Evolutionary conservation across 2,113 vertebrate species (phyloP).

Genomic region (Menura novaehollandiae): DNA sequence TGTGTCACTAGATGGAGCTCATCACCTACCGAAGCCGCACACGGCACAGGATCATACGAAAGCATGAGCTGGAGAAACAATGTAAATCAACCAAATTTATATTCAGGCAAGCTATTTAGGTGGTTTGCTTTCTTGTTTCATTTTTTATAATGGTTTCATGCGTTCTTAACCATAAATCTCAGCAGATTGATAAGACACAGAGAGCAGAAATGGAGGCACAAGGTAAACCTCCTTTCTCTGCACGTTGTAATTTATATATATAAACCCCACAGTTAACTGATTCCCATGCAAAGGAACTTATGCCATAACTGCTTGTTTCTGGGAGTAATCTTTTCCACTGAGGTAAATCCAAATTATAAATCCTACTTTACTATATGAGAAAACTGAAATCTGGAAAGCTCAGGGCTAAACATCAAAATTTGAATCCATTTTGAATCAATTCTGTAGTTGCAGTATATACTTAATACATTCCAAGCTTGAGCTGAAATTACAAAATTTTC

Average conservation of each 20-base stretch:
- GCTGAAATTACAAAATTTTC: not conserved
- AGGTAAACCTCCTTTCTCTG: not conserved
- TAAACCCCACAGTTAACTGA: not conserved
- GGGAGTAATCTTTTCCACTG: not conserved
- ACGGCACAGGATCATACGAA: rapidly evolving
- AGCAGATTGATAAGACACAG: not conserved
- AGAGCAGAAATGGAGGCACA: not conserved
- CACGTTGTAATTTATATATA: not conserved
- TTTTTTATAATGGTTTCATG: not conserved
- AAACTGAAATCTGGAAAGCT: not conserved
- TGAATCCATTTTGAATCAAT: not conserved
- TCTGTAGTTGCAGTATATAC: not conserved
- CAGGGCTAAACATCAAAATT: not conserved
- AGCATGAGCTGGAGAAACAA: not conserved
- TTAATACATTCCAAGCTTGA: not conserved
- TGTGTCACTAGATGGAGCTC: slow-evolving; percentile 58
- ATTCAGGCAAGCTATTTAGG: not conserved
- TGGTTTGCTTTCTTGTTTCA: not conserved
- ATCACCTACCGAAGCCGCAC: not conserved
- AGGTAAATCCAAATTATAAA: not conserved
- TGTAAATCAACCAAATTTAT: not conserved
- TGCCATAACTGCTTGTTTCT: not conserved
- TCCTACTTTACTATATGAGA: not conserved
- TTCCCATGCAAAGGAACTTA: not conserved
- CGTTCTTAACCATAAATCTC: not conserved